Evolutionary conservation across 2,113 vertebrate species (phyloP).

Genomic region (Coracopsis vasa): DNA sequence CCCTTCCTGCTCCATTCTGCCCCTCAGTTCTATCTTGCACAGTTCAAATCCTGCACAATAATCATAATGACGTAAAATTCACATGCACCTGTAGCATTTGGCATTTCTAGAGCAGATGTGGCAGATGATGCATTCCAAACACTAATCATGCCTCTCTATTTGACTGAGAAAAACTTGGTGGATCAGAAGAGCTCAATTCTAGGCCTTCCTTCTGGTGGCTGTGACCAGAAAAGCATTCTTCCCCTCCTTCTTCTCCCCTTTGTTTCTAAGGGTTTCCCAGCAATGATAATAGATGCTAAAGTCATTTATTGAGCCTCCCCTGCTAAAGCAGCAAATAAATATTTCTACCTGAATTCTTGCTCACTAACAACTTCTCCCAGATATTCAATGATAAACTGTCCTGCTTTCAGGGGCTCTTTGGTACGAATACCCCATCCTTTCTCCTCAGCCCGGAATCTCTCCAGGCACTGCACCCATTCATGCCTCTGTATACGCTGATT

Average conservation of each 20-base stretch:
- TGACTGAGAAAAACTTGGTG: neutral
- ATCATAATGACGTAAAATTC: neutral
- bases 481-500: constrained; percentile 97
- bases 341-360: constrained; percentile 90
- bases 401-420: constrained; percentile 89
- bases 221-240: neutral
- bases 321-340: neutral
- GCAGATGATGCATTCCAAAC: neutral
- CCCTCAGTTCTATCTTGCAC: neutral
- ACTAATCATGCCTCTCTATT: neutral
- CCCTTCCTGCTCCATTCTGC: neutral
- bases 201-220: neutral
- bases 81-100: neutral
- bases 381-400: constrained; percentile 99
- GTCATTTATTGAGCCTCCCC: neutral
- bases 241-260: neutral
- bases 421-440: constrained; percentile 99
- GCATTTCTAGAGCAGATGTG: neutral
- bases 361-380: constrained; percentile 98
- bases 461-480: constrained; percentile 97
- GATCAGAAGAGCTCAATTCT: neutral
- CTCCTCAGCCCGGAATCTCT: constrained; percentile 93
- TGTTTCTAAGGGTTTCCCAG: neutral
- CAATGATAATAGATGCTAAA: fast-evolving
- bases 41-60: neutral